Evolutionary conservation across 1,140 invertebrate genomes (phyloP).

Genomic region (Pectinophora gossypiella): DNA sequence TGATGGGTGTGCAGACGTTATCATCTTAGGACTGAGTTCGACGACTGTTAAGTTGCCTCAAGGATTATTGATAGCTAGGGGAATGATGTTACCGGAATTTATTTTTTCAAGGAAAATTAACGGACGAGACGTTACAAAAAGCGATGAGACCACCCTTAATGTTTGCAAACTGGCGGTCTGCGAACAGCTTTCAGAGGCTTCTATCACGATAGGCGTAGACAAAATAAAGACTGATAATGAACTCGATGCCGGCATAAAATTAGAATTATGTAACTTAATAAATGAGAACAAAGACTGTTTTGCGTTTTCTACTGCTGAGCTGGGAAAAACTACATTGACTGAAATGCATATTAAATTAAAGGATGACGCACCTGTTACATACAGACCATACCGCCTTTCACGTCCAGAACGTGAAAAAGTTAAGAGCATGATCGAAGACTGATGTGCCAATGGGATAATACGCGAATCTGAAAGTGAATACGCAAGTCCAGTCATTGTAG

Average conservation of each 20-base stretch:
- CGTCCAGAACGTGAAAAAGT: not conserved
- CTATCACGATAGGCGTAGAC: not conserved
- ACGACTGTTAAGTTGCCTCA: not conserved
- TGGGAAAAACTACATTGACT: not conserved
- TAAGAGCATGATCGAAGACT: no score
- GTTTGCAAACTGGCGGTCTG: not conserved
- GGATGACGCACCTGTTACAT: conserved; percentile 10
- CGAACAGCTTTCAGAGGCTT: not conserved
- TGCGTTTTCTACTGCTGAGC: not conserved
- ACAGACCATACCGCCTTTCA: not conserved
- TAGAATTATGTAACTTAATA: not conserved
- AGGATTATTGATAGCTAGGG: not conserved
- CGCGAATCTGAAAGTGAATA: not conserved
- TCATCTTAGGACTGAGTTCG: not conserved
- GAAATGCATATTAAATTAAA: not conserved
- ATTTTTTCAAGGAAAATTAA: not conserved
- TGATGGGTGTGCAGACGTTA: not conserved
- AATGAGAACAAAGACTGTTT: not conserved
- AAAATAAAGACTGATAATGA: not conserved
- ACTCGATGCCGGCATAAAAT: not conserved
- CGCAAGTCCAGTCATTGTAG: conserved; percentile 7
- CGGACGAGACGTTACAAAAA: not conserved
- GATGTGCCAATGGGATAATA: no score
- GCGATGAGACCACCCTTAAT: not conserved
- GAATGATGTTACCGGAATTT: not conserved